Base-by-base conservation (phyloP, 2,888 invertebrate species). In the Meghimatium bilineatum region DNA sequence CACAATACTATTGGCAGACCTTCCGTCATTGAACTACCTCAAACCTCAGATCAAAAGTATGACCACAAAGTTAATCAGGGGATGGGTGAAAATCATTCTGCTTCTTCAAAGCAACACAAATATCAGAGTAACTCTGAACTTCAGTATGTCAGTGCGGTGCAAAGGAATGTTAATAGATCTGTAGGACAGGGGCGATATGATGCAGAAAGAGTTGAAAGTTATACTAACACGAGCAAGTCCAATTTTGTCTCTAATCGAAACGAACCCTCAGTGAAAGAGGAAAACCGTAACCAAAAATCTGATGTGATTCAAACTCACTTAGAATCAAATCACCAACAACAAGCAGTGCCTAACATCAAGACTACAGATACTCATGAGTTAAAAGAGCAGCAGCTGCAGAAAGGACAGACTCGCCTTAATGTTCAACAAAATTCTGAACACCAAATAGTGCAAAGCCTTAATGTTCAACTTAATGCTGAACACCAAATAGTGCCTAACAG, bases 71-170 rank as follows among this genome's bases (percentile, higher is more conserved):
- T 29, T 34, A 29, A 79, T n/a, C 23, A 34, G 26, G 36, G 60
- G 29, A 36, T 66, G 66, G 72, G 63, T 63, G 82, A 72, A 23
- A 63, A 82, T 56, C 63, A 67, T 29, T 63, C 38, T 52, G 67
- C 67, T 56, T 38, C 8, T 56, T 56, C 2, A 3, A 56, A 23
- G 20, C 56, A 56, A 20, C 80, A 83, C 20, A 77, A 82, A 60
- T 78, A 83, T 26, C 80, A 82, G 69, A 56, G 23, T 56, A n/a
- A 23, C n/a, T 44, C n/a, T n/a, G n/a, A 26, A 49, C 75, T 82
- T 34, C 79, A 79, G 3, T 82, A 72, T 79, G 85, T 74, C 34
- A 77, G 52, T 49, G 20, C 32, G 36, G 20, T 10, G 17, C 56
- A 56, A 17, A 23, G 56, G 36, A 17, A 17, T 3, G 69, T 29